Evolutionary conservation across 2,888 invertebrate genomes (phyloP).

Genomic region (Escarpia spicata): DNA sequence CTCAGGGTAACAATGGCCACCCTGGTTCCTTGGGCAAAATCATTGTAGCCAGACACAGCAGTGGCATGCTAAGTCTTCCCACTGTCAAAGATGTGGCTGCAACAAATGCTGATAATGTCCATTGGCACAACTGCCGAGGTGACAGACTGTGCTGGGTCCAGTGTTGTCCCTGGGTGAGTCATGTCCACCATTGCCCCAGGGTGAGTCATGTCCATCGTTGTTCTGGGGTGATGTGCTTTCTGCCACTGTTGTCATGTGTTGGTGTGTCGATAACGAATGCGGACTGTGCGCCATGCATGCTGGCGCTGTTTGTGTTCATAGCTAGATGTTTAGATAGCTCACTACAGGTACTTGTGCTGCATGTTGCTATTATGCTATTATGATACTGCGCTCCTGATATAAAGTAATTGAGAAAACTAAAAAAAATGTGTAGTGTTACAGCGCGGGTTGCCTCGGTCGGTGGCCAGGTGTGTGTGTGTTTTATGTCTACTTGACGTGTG

Average conservation of each 20-base stretch:
- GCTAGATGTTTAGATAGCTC: constrained; percentile 16
- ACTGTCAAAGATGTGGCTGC: neutral
- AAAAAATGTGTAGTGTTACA: constrained; percentile 10
- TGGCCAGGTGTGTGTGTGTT: constrained; percentile 14
- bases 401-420: neutral
- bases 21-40: too few relatives aligned
- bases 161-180: neutral
- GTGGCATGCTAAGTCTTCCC: neutral
- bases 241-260: neutral
- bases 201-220: neutral
- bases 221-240: neutral
- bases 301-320: constrained; percentile 12
- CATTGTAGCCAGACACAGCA: neutral
- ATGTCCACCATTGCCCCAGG: neutral
- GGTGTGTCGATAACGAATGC: neutral
- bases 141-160: neutral
- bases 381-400: neutral
- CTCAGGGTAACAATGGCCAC: neutral
- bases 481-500: constrained; percentile 16
- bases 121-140: neutral
- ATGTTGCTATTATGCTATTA: constrained; percentile 13
- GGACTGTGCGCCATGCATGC: constrained; percentile 7
- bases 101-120: neutral
- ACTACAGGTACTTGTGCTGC: constrained; percentile 12
- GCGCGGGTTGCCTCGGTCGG: neutral